These are phyloP conservation scores for Oophaga sylvatica DNA, from an alignment of 2,797 vertebrate species.

Conservation along the genomic window DNA sequence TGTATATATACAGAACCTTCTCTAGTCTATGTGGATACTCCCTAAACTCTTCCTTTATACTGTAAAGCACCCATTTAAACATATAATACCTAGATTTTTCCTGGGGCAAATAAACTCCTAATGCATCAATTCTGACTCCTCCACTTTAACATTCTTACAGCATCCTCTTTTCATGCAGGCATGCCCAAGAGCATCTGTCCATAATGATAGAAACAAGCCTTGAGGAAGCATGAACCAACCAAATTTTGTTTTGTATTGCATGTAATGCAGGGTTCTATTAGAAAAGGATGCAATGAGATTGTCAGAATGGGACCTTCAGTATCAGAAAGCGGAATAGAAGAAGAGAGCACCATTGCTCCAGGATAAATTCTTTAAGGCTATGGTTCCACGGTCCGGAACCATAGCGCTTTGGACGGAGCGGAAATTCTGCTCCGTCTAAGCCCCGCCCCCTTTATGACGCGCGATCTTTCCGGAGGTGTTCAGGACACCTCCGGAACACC, in stretches of 20 bases:
- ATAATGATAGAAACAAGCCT: background rate
- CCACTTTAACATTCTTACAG: background rate
- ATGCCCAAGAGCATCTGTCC: background rate
- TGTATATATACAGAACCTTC: too few species aligned
- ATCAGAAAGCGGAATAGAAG: background rate
- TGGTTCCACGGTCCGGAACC: too few species aligned
- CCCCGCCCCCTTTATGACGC: too few species aligned
- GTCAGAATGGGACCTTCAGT: background rate
- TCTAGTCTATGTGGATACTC: too few species aligned
- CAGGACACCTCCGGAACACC: too few species aligned
- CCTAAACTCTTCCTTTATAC: too few species aligned
- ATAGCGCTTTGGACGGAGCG: too few species aligned
- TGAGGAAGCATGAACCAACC: background rate
- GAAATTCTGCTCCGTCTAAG: too few species aligned
- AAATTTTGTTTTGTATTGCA: background rate
- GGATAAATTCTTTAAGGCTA: background rate
- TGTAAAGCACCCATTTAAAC: background rate
- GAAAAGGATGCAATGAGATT: background rate
- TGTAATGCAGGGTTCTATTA: background rate
- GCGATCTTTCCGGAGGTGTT: too few species aligned
- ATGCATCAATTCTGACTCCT: background rate
- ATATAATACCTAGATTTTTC: too few species aligned
- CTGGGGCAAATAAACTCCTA: too few species aligned
- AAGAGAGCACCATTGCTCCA: background rate
- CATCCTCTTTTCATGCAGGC: background rate